Evolutionary conservation across 2,888 invertebrate genomes (phyloP), one percentile per base, ranked within the genome.

Genomic region (Operophtera brumata): DNA sequence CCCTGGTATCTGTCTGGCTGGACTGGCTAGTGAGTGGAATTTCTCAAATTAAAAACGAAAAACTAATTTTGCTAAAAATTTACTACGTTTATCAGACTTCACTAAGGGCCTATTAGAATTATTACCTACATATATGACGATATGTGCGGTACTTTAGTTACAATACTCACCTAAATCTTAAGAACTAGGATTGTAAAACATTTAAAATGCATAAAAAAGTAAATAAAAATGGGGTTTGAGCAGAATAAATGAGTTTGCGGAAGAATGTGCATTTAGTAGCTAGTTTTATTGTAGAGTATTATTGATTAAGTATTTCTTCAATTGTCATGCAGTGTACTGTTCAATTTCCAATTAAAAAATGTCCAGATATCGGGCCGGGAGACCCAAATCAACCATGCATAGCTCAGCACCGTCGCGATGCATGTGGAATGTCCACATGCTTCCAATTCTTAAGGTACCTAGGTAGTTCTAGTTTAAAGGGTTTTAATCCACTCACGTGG

Each of bases 231-330:
- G 87, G 86, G 89, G 88, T 85, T 84, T 78, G 80, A 84, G 85
- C 88, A 89, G 89, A 89, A 78, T 84, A 80, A 86, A 89, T 88
- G 89, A 90, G 89, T 86, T 84, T 68, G 78, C 78, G 70, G 71
- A 74, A 49, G 44, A 59, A 45, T 35, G 57, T 54, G 64, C 55
- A 50, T 42, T 25, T 54, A 14, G 35, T 44, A 35, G 41, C 35
- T 56, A 26, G 32, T 20, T 20, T 20, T 3, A 9, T 39, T 43
- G 37, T 53, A 30, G 30, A 9, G 42, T 47, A 14, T 20, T 20
- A 2, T 20, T 20, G 4, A 20, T 2, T 20, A 20, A 4, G 20
- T 20, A 20, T 20, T 30, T 37, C 9, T n/a, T 28, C 7, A 36
- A 26, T 28, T 9, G 12, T 47, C 56, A 57, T 57, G 52, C 57